phyloP scores from a whole-genome alignment of 2,888 invertebrate genomes.

The Parnassius orleans region DNA sequence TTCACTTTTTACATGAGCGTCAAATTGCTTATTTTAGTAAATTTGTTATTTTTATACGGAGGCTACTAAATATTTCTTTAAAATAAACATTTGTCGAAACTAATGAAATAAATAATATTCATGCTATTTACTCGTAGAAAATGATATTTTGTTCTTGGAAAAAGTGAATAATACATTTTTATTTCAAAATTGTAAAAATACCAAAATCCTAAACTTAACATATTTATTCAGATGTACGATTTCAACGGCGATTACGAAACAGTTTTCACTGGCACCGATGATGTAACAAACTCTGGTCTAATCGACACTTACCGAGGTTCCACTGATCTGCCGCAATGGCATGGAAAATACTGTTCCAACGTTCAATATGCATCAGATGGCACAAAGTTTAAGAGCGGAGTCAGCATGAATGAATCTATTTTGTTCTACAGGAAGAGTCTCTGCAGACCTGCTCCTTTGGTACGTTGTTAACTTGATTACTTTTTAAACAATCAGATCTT shows the following conservation, averaged over 20 bases:
- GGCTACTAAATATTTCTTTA: too few relatives aligned
- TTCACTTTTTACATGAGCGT: too few relatives aligned
- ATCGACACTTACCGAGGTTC: conserved; percentile 89
- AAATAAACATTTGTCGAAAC: too few relatives aligned
- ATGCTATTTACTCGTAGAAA: too few relatives aligned
- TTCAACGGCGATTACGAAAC: conserved; percentile 90
- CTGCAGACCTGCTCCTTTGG: conserved; percentile 90
- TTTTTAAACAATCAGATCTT: too few relatives aligned
- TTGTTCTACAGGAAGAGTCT: conserved; percentile 91
- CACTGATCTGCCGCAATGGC: conserved; percentile 88
- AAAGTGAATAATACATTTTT: too few relatives aligned
- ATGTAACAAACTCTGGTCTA: conserved; percentile 84
- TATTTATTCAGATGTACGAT: conserved; percentile 88
- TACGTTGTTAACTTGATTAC: conserved; percentile 50
- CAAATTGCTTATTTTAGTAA: too few relatives aligned
- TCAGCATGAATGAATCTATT: conserved; percentile 84
- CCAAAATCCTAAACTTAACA: too few relatives aligned
- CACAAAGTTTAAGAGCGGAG: conserved; percentile 88
- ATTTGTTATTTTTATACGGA: too few relatives aligned
- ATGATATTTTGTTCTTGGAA: too few relatives aligned
- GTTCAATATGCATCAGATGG: conserved; percentile 91
- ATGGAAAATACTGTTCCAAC: conserved; percentile 87
- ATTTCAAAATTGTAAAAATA: too few relatives aligned
- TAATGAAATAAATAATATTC: too few relatives aligned
- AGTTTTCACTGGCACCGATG: conserved; percentile 85